Conservation (phyloP, 2,888 invertebrate genomes). For the Synergus umbraculus region DNA sequence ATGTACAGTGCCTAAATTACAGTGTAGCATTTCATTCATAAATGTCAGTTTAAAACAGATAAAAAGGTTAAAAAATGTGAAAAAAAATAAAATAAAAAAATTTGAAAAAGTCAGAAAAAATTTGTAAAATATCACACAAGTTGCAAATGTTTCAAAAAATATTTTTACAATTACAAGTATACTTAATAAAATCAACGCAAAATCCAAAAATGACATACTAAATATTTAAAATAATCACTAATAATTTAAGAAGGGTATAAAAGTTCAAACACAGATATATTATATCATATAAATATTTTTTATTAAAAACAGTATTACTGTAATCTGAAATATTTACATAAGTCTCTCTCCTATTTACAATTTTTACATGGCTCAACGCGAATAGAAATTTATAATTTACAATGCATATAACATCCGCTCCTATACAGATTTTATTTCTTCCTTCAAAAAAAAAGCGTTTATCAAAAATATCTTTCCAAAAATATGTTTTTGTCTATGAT, state of each 20-base stretch:
- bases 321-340: constrained; percentile 31
- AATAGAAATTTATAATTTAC: constrained; percentile 21
- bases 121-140: no score
- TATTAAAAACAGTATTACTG: constrained; percentile 34
- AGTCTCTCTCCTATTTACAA: constrained; percentile 27
- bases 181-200: no score
- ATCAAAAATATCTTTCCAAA: not conserved
- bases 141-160: no score
- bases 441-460: not conserved
- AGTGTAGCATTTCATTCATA: no score
- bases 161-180: no score
- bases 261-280: not conserved
- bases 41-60: no score
- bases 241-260: not conserved
- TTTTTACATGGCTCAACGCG: constrained; percentile 12
- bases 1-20: no score
- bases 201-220: not conserved
- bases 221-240: not conserved
- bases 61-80: no score
- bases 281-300: constrained; percentile 5
- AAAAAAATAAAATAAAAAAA: no score
- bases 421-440: not conserved
- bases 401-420: not conserved
- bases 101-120: no score
- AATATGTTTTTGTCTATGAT: not conserved